These are phyloP conservation scores for Enchytraeus crypticus DNA, from an alignment of 2,888 invertebrate species.

Conservation along the genomic window DNA sequence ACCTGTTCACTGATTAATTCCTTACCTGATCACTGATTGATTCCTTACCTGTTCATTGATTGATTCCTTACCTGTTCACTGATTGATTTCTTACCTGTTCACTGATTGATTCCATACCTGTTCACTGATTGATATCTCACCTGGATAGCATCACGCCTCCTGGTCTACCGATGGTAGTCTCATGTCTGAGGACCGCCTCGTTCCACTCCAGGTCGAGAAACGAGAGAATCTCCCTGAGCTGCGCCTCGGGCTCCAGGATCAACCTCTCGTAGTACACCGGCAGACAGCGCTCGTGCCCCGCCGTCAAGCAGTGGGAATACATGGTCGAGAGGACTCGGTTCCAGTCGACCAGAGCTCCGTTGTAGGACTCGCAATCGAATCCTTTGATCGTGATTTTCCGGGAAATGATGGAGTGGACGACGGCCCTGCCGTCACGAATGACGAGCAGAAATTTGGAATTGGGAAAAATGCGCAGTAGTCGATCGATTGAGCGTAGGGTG, in stretches of 20 bases:
- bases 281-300: conserved; percentile 59
- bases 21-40: too few relatives aligned
- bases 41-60: too few relatives aligned
- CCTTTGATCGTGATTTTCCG: conserved; percentile 75
- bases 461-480: conserved; percentile 59
- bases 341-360: conserved; percentile 89
- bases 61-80: too few relatives aligned
- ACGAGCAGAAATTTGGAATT: conserved; percentile 95
- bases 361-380: conserved; percentile 83
- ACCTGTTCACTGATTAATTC: too few relatives aligned
- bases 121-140: too few relatives aligned
- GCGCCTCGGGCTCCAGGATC: conserved; percentile 77
- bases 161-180: conserved; percentile 88
- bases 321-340: conserved; percentile 80
- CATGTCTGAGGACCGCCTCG: conserved; percentile 90
- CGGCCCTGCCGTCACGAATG: conserved; percentile 95
- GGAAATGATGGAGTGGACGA: conserved; percentile 94
- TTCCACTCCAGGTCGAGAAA: conserved; percentile 91
- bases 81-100: too few relatives aligned
- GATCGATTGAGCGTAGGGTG: conserved; percentile 83
- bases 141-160: conserved; percentile 89
- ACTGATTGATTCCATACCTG: too few relatives aligned
- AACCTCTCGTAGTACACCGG: conserved; percentile 92
- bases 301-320: conserved; percentile 52
- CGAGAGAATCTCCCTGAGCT: conserved; percentile 62